Base-by-base conservation (phyloP, 2,888 invertebrate species). In the Thera britannica region DNA sequence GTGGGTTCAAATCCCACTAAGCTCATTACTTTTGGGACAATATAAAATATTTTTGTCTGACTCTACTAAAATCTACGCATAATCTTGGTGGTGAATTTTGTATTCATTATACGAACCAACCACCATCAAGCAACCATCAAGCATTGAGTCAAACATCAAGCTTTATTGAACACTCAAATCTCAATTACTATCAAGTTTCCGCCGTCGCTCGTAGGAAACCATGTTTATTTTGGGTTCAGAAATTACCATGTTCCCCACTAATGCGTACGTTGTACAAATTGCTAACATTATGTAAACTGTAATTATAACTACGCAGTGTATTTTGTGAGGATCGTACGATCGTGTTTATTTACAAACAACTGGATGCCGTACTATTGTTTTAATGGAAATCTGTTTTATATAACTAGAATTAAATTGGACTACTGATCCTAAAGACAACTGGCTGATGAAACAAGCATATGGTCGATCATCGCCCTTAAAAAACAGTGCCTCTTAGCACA, bases 231-330 rank as follows among this genome's bases (percentile, higher is more conserved):
- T 62, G 35, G 36, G 48, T 49, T 38, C 46, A 52, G 36, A 44
- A 59, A 58, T 61, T 44, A 59, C 48, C 9, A 23, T 59, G 38
- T 46, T 64, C 51, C n/a, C 63, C 57, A 58, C 68, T 60, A 64
- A 64, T 58, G 55, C 58, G 36, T 49, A 12, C 41, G 58, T 52
- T 52, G 36, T 57, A 36, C 56, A 63, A 63, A 61, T 52, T 68
- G 64, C 61, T 64, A 65, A 64, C 60, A 61, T 48, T 54, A 54
- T 57, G 60, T 61, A 65, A 61, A 58, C 64, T 58, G 54, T 68
- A 59, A 57, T 41, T 51, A 68, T 68, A 54, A 68, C 60, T 56
- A 54, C 60, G 52, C 62, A 48, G 62, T 67, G 62, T 62, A 58
- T 62, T 67, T 62, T 57, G 57, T 57, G 49, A 49, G 58, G 49